Conservation (phyloP, 2,888 invertebrate genomes). For the Agonopterix subpropinquella region DNA sequence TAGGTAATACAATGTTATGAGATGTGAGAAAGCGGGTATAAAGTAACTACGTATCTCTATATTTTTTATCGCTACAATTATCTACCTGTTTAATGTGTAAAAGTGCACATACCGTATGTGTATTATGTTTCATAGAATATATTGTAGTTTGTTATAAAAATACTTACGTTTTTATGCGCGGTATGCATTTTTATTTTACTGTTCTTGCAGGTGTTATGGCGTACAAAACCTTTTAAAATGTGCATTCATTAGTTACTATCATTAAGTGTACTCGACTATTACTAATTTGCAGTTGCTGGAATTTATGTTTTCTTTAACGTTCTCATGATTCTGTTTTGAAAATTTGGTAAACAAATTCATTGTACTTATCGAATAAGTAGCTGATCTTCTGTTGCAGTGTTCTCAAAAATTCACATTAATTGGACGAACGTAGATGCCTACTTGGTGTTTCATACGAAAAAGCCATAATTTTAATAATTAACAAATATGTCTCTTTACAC, state of each 20-base stretch:
- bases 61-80: constrained; percentile 6
- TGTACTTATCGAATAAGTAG: too few species aligned
- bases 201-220: constrained; percentile 1
- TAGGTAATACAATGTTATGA: neutral
- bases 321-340: too few species aligned
- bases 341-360: too few species aligned
- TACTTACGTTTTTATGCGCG: constrained; percentile 1
- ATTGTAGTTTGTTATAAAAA: constrained; percentile 1
- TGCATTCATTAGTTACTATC: constrained; percentile 3
- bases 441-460: too few species aligned
- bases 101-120: constrained; percentile 3
- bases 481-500: too few species aligned
- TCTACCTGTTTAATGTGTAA: constrained; percentile 3
- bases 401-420: too few species aligned
- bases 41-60: constrained; percentile 2
- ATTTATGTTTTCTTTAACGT: too few species aligned
- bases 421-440: too few species aligned
- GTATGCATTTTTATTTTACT: constrained; percentile 1
- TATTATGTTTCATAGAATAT: constrained; percentile 4
- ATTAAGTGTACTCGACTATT: too few species aligned
- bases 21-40: constrained; percentile 7
- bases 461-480: too few species aligned
- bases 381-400: too few species aligned
- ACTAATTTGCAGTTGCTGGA: too few species aligned
- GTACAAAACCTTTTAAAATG: constrained; percentile 3